Evolutionary conservation across 2,797 vertebrate genomes (phyloP), one percentile per base, ranked within the genome.

Genomic region (Miichthys miiuy): DNA sequence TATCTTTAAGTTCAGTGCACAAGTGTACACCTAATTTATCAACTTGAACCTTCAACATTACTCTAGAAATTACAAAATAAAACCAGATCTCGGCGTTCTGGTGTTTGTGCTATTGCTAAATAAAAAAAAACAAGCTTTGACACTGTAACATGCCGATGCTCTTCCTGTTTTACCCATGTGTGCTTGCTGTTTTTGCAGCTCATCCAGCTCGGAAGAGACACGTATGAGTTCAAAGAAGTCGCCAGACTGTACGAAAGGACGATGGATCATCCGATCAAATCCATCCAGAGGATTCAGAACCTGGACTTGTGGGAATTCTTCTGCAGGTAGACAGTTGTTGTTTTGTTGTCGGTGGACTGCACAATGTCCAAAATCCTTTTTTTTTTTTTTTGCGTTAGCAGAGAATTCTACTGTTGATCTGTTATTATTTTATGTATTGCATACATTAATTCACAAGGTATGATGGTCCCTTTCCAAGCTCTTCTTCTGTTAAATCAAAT

Each of bases 271-370:
- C 95, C 96, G 41, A 96, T 99, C 88, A 96, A 96, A 94, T 96
- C 95, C 87, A 97, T 99, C 88, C 97, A 97, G 91, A 97, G 98
- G 94, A 97, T 99, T 89, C 98, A 99, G 91, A 99, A 99, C 90
- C 90, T 99, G 90, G 97, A 99, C 86, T 92, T 99, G 80, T 99
- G 98, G 98, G 98, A 99, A 92, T 98, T 99, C 91, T 99, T 97
- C 91, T 99, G 97, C 97, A 97, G 98, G 98, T 99, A 92, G 89
- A 88, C 4, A 27, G 5, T 57, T 63, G 23, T 62, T 67, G 25
- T 23, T 1, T 55, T 55, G 52, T 62, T 46, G 3, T 64, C 12
- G 50, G 18, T 5, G 20, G 17, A 44, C 23, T 12, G 20, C n/a
- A 23, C 17, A 8, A 8, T 34, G 47, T 41, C 11, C n/a, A 9